A percentile compares a stretch with the other conserved stretches of the same genome.
Evolutionary conservation across 2,113 vertebrate species (phyloP).

Genomic region (Centropristis striata): DNA sequence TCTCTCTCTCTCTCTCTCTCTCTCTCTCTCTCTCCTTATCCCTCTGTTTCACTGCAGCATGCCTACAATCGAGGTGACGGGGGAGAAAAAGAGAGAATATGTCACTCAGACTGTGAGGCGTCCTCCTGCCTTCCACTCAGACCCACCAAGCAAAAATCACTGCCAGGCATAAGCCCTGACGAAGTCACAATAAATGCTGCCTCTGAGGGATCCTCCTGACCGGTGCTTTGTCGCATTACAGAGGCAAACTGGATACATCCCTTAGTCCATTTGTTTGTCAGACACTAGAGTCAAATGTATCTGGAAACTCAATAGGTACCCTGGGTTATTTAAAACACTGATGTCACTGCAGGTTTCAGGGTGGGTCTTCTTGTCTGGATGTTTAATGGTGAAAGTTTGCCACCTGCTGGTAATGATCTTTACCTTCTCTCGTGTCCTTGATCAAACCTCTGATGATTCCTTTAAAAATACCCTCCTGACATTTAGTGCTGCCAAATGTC

Average conservation of each 20-base stretch:
- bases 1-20: background rate
- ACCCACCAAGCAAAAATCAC: constrained; percentile 21
- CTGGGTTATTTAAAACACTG: constrained; percentile 68
- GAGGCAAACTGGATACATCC: background rate
- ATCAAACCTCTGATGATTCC: constrained; percentile 24
- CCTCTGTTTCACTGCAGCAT: constrained; percentile 47
- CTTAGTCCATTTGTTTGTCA: constrained; percentile 33
- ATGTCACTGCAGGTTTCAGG: constrained; percentile 81
- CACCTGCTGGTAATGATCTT: constrained; percentile 77
- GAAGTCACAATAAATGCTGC: constrained; percentile 3
- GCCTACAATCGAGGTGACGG: constrained; percentile 40
- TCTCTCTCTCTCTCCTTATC: background rate
- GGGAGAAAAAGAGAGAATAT: constrained; percentile 1
- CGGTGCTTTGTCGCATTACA: background rate
- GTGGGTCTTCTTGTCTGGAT: constrained; percentile 46
- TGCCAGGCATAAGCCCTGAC: constrained; percentile 14
- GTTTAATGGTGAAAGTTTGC: constrained; percentile 79
- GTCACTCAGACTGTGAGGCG: constrained; percentile 35
- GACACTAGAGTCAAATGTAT: constrained; percentile 33
- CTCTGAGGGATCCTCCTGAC: background rate
- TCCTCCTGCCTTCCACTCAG: constrained; percentile 14
- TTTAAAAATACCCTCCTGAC: constrained; percentile 35
- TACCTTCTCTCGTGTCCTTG: constrained; percentile 9
- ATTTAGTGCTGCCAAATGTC: constrained; percentile 42
- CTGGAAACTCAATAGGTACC: constrained; percentile 39